A percentile compares a stretch with the other conserved stretches of the same genome.
Evolutionary conservation across 2,113 vertebrate genomes (phyloP).

Genomic region (Hiodon alosoides): DNA sequence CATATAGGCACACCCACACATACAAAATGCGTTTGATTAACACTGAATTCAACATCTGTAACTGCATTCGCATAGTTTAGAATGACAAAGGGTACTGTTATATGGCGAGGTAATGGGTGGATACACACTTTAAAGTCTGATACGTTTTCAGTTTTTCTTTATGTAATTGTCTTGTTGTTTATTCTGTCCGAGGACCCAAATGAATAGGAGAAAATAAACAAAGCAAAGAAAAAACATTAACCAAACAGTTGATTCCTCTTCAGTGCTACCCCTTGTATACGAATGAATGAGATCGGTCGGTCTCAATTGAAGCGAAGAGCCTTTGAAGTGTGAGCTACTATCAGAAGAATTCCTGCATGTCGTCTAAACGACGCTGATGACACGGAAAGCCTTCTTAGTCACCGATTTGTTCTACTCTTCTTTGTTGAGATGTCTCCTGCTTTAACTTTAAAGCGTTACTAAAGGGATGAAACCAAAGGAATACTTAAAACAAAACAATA

Average conservation of each 20-base stretch:
- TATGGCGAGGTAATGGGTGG: constrained; percentile 27
- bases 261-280: constrained; percentile 82
- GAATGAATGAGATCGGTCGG: constrained; percentile 85
- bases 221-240: constrained; percentile 52
- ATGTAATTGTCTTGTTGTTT: constrained; percentile 90
- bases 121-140: constrained; percentile 57
- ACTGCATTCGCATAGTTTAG: constrained; percentile 1
- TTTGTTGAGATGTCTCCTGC: constrained; percentile 74
- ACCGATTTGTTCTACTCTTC: constrained; percentile 86
- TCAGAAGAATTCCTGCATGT: constrained; percentile 92
- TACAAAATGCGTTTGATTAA: constrained; percentile 9
- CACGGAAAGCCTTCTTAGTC: constrained; percentile 94
- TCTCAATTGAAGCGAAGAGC: constrained; percentile 88
- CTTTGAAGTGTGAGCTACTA: constrained; percentile 98
- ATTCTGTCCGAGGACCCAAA: constrained; percentile 77
- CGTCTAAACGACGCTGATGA: constrained; percentile 95
- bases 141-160: constrained; percentile 75
- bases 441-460: constrained; percentile 75
- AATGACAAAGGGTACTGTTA: constrained; percentile 12
- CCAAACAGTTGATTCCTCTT: constrained; percentile 81
- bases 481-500: not conserved
- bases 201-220: constrained; percentile 84
- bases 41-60: not conserved
- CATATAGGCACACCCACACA: not conserved
- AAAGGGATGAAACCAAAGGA: constrained; percentile 64